Base-by-base conservation (phyloP, 2,113 vertebrate genomes). In the Mixornis gularis region DNA sequence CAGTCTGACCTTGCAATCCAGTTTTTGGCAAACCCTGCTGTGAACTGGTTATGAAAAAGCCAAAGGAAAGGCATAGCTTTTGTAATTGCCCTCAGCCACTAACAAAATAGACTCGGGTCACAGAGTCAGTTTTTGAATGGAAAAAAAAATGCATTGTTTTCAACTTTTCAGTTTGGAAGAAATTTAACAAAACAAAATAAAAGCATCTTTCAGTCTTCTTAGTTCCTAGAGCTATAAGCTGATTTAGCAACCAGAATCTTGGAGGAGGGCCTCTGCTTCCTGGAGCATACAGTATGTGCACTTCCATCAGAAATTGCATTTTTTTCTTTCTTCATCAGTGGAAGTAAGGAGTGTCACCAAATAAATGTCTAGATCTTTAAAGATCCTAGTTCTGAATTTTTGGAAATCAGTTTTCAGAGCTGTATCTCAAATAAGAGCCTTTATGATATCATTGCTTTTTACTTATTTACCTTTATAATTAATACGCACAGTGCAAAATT, bases 401-500 rank as follows among this genome's bases (percentile, higher is more conserved):
- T 70, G 36, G 58, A 60, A 90, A 79, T 85, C 32, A 58, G 36
- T 92, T 96, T 79, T 76, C 65, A 53, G 94, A 95, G 70, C 58
- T 77, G 82, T 96, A 29, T 64, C 65, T 69, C 40, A 79, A 52
- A 79, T 74, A 82, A 87, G 85, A 94, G 91, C 96, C 89, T 95
- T 95, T 95, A 90, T 91, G 95, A 79, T 91, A 74, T 82, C 97
- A 97, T 95, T 96, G 97, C 92, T 97, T 97, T 96, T 80, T 93
- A 95, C 66, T 93, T 97, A 58, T 69, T 83, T 85, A 94, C 71
- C 85, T 97, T 95, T 92, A 40, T 88, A 74, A 87, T 87, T 87
- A 87, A 87, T 79, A 41, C 41, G 69, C 89, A 92, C 76, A 81
- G 60, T 85, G 83, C 87, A 89, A 95, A 92, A 96, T 91, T 51